phyloP scores from a whole-genome alignment of 2,797 vertebrate genomes.

The Erethizon dorsatum region DNA sequence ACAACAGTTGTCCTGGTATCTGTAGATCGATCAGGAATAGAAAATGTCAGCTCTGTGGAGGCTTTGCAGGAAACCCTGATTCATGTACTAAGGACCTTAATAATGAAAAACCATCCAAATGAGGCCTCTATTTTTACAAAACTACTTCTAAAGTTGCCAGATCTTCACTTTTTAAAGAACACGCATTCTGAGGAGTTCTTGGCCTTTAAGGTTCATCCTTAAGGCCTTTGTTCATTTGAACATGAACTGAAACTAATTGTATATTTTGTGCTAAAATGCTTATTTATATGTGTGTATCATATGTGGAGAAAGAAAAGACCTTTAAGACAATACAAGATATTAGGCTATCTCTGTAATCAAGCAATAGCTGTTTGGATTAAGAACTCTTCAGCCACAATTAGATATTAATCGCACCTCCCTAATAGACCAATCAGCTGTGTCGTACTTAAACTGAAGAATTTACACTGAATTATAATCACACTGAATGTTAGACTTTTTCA shows the following conservation, averaged over 20 bases:
- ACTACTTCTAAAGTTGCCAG: constrained; percentile 97
- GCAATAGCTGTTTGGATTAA: constrained; percentile 85
- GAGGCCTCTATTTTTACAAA: constrained; percentile 98
- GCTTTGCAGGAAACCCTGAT: constrained; percentile 98
- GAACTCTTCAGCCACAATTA: constrained; percentile 75
- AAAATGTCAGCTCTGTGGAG: constrained; percentile 96
- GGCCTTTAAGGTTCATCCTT: constrained; percentile 97
- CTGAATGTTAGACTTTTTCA: constrained; percentile 86
- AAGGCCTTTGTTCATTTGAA: constrained; percentile 86
- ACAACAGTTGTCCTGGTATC: constrained; percentile 98
- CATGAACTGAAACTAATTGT: constrained; percentile 85
- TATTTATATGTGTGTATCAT: constrained; percentile 88
- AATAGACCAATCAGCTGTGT: constrained; percentile 81
- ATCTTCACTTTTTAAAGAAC: constrained; percentile 99
- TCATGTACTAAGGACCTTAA: constrained; percentile 96
- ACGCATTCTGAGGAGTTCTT: constrained; percentile 99
- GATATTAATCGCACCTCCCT: background rate
- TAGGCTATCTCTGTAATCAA: constrained; percentile 83
- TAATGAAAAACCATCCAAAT: constrained; percentile 96
- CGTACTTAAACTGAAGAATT: constrained; percentile 81
- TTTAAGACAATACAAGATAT: constrained; percentile 75
- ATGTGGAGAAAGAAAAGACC: constrained; percentile 82
- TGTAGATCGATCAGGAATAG: constrained; percentile 98
- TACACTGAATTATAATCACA: constrained; percentile 75
- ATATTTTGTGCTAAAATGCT: constrained; percentile 87